Evolutionary conservation across 1,140 invertebrate species (phyloP), one percentile per base, ranked within the genome.

Genomic region (Protaetia brevitarsis): DNA sequence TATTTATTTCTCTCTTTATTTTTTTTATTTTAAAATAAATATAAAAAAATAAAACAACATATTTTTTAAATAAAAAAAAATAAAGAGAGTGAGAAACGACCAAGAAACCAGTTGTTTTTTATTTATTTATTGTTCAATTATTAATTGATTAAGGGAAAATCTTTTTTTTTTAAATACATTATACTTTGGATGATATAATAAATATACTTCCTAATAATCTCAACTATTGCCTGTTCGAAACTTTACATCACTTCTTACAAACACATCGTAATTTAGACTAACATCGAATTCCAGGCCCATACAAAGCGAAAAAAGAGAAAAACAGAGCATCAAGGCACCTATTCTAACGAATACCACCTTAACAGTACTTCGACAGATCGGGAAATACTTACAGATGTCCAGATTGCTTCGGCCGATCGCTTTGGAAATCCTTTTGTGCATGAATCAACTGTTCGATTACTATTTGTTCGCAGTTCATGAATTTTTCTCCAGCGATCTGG

Each of bases 401-500:
- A 86, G 88, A 74, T 84, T 97, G 58, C 82, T 99, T 21, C 89
- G 93, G 64, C 92, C 95, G 19, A 96, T 98, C 64, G 91, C 96
- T 0, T 88, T 92, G 72, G 93, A 96, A 79, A 94, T 98, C 4
- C 88, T 97, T 10, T 84, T 88, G 68, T 89, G 90, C 67, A 94
- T 98, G 85, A 91, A 92, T 71, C 93, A 99, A 74, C 82, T 99
- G 56, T 96, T 97, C 79, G 96, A 99, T 73, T 95, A 95, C 76
- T 99, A 98, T 79, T 87, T 96, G 45, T 96, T 93, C 77, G 86
- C 92, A 0, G 93, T 97, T 0, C 91, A 94, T 79, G 82, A 86
- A n/a, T 95, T 97, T 72, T 98, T 98, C 78, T 89, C 90, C 11
- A 82, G 83, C 13, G 89, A 93, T 79, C 79, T 88, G 59, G 89